These are phyloP conservation scores for Hololepta plana DNA, from an alignment of 2,888 invertebrate species.

Conservation along the genomic window DNA sequence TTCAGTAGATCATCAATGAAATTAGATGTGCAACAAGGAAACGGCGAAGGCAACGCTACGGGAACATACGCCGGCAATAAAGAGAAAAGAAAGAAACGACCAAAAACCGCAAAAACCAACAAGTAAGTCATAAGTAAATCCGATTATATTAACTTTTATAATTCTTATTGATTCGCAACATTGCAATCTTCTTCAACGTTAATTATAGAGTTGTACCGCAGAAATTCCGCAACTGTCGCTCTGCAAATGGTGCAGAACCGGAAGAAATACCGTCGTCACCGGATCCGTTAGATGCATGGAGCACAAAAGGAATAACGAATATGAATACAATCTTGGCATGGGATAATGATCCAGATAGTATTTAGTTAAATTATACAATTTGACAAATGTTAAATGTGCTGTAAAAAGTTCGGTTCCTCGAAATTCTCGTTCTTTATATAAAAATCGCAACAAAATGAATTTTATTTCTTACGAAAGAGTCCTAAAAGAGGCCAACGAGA, in stretches of 20 bases:
- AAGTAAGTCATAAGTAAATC: conserved; percentile 14
- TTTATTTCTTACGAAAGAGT: too few relatives aligned
- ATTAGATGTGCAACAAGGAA: conserved; percentile 13
- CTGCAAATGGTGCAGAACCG: conserved; percentile 16
- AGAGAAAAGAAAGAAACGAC: conserved; percentile 19
- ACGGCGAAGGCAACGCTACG: conserved; percentile 18
- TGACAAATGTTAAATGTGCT: too few relatives aligned
- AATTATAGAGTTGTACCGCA: too few relatives aligned
- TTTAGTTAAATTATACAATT: background rate
- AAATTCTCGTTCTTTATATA: too few relatives aligned
- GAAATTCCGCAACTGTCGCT: too few relatives aligned
- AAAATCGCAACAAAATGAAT: too few relatives aligned
- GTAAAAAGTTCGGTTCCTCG: too few relatives aligned
- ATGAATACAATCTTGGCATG: conserved; percentile 53
- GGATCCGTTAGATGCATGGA: conserved; percentile 56
- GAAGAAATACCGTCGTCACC: conserved; percentile 35
- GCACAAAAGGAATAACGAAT: conserved; percentile 46
- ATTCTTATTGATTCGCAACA: too few relatives aligned
- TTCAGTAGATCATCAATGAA: too few relatives aligned
- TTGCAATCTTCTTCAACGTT: too few relatives aligned
- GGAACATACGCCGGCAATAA: conserved; percentile 17
- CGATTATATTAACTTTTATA: conserved; percentile 6
- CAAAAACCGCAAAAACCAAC: conserved; percentile 23
- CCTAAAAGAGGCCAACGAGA: conserved; percentile 6
- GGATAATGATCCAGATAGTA: conserved; percentile 14